Evolutionary conservation across 2,113 vertebrate genomes (phyloP).

Genomic region (Oreocharis arfaki): DNA sequence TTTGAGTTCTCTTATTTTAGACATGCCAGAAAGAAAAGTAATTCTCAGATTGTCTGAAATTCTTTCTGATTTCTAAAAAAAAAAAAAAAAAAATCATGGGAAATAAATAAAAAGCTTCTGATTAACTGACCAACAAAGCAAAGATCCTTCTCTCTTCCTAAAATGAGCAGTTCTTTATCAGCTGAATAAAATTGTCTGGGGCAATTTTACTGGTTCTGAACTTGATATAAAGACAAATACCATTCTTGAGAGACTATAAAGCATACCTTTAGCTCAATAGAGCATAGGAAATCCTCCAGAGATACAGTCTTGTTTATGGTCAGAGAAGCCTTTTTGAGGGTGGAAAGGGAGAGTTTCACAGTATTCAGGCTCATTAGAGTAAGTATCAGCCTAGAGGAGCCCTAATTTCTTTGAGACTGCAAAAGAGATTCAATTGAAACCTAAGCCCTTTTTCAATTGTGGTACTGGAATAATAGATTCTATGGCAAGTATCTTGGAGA

Average conservation of each 20-base stretch:
- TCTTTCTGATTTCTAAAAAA: neutral
- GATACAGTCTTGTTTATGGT: slow-evolving; percentile 43
- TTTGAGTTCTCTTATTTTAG: neutral
- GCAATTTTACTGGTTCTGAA: slow-evolving; percentile 16
- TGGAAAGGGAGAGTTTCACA: slow-evolving; percentile 48
- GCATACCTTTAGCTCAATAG: slow-evolving; percentile 2
- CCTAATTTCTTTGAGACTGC: slow-evolving; percentile 39
- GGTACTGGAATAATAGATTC: slow-evolving; percentile 48
- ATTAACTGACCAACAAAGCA: slow-evolving; percentile 27
- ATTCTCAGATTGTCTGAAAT: neutral
- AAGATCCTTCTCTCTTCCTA: slow-evolving; percentile 17
- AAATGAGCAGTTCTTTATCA: slow-evolving; percentile 52
- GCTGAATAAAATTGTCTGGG: neutral
- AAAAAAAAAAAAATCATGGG: too few relatives aligned
- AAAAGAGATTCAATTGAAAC: slow-evolving; percentile 49
- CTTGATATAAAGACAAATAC: slow-evolving; percentile 30
- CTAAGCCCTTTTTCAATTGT: slow-evolving; percentile 49
- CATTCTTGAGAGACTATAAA: neutral
- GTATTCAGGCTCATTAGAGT: slow-evolving; percentile 57
- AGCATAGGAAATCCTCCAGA: slow-evolving; percentile 56
- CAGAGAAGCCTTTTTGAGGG: slow-evolving; percentile 28
- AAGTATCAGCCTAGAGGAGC: slow-evolving; percentile 53
- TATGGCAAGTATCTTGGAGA: slow-evolving; percentile 62
- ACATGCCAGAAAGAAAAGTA: neutral
- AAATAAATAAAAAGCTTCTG: slow-evolving; percentile 2